Evolutionary conservation across 92 coral and sea anemone genomes (phyloP), one percentile per base, ranked within the genome.

Genomic region (Parazoanthus swiftii): DNA sequence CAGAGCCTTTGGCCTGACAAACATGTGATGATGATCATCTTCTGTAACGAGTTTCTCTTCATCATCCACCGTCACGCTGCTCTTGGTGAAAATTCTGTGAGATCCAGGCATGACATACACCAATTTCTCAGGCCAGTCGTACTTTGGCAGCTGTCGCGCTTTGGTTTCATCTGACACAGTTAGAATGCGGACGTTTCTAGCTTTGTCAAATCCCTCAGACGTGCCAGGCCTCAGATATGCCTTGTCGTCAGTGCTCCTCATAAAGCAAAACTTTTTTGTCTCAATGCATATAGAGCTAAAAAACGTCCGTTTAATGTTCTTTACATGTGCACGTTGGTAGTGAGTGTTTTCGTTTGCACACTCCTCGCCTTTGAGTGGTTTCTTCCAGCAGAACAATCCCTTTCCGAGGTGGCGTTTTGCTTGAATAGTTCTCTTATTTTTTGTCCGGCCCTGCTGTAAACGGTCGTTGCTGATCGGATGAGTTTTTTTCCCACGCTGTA

Each of bases 241-340:
- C 76, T 82, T 82, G 76, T 82, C 86, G 86, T 67, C 86, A 51
- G 74, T 35, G 63, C 88, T 71, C 66, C 80, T 85, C 88, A 70
- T 85, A 76, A 85, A 85, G 88, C 66, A 67, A 14, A 67, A 85
- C 82, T 76, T 74, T 75, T 42, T 76, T 72, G 81, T 86, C 51
- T 86, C 74, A 35, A 11, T 76, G 48, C 39, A 23, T 25, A 77
- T 77, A 76, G 86, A 29, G 82, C 85, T 82, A 73, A 79, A 90
- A 81, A 93, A 88, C 70, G 76, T 16, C 58, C 72, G 81, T 50
- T 73, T 75, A 29, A 90, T 82, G 88, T 90, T 88, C 36, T 86
- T 85, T 74, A 82, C 91, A 88, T 93, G 95, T 48, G 92, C 93
- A 38, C 95, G 75, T 89, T 90, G 93, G 59, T 92, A 88, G 44